Evolutionary conservation across 2,888 invertebrate genomes (phyloP), one percentile per base, ranked within the genome.

Genomic region (Papilio elwesi): DNA sequence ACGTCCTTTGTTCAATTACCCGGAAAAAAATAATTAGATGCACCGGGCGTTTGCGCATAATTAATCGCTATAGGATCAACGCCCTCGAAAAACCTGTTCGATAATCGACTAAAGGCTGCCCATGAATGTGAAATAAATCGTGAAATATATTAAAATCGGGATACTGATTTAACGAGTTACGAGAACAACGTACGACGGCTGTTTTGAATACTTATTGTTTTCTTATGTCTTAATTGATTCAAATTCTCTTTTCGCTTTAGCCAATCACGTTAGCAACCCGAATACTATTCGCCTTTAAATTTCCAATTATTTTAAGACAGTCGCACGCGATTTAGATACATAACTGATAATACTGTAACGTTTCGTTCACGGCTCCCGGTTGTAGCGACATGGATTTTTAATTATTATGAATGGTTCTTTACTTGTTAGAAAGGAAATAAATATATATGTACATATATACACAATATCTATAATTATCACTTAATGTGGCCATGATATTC

Each of bases 41-140:
- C 74, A 77, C 74, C 53, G 63, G 36, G 68, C 70, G 73, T 76
- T 75, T 74, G 71, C 72, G 68, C 75, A 80, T 82, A 80, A 79
- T 82, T 82, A 81, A 81, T 82, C 78, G 79, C 74, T 78, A 76
- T 66, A 80, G 82, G 85, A 83, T 84, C 85, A 85, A 85, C 78
- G 82, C 81, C 84, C 85, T 80, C 77, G 26, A 74, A 72, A 48
- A 84, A 85, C 83, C 79, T 78, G 84, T 85, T 81, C 74, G 76
- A 77, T 74, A 77, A 79, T 82, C 53, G 62, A 62, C 49, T 69
- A 70, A 75, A 68, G 63, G 70, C 66, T 73, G 64, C 55, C 48
- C 59, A 55, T 80, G 73, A 76, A 74, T 75, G 76, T 76, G 76
- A 75, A 77, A 76, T 74, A 75, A 76, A 76, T 74, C 71, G 72